Base-by-base conservation (phyloP, 35 echinoderm and acorn worm genomes). In the Ptychodera flava region DNA sequence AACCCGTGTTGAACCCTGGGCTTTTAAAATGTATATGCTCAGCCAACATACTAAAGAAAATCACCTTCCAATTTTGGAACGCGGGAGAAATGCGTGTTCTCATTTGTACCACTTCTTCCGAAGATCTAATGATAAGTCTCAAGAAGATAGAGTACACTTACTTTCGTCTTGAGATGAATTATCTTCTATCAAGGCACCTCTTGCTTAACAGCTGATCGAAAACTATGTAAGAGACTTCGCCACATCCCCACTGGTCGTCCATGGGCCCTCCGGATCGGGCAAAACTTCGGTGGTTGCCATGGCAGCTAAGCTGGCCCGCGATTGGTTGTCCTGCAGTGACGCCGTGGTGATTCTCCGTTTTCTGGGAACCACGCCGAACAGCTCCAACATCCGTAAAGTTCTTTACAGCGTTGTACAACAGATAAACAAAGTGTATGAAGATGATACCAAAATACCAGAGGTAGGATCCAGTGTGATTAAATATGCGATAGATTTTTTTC, bases 251-350 rank as follows among this genome's bases (percentile, higher is more conserved):
- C 77, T 92, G 85, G 88, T 95, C 16, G 82, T 95, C 32, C 91
- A 95, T 45, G 93, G 93, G 16, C 85, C 92, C 30, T 95, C 93
- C 31, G 93, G 93, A 0, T 95, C 93, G 16, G 93, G 93, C 16
- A 95, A 95, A 37, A 95, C 93, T 14, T 92, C 93, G 16, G 91
- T 95, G 14, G 90, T 95, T 90, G 93, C 93, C 1, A 92, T 95
- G 93, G 38, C 90, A n/a, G 93, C 91, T 33, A 92, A 45, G 76
- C 81, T 83, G 31, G 85, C 88, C 0, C 82, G 79, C 28, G 22
- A 79, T 1, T 88, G 91, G 87, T 36, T 95, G 1, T 79, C 77
- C 28, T n/a, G n/a, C n/a, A 81, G 85, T n/a, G 76, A 84, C n/a
- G 32, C 81, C 78, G 91, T 95, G 0, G 86, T 89, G 16, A 36